phyloP scores from a whole-genome alignment of 2,888 invertebrate species.

The Brassicogethes aeneus region DNA sequence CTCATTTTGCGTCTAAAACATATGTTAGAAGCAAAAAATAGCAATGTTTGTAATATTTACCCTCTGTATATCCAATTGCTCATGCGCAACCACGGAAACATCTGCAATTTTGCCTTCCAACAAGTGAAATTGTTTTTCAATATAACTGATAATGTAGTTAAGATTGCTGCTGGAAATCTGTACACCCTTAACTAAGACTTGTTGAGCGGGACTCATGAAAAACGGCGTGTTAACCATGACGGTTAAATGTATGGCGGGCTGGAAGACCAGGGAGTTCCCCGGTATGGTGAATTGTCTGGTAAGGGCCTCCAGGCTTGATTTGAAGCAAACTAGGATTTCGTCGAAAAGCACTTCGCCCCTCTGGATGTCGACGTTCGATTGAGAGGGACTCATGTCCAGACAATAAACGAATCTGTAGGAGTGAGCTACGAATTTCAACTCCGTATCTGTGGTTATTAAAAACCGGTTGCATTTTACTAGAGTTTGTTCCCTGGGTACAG shows the following conservation, averaged over 20 bases:
- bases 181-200: slow-evolving; percentile 64
- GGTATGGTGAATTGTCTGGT: slow-evolving; percentile 58
- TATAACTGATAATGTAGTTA: slow-evolving; percentile 46
- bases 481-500: slow-evolving; percentile 47
- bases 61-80: slow-evolving; percentile 44
- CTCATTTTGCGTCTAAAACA: slow-evolving; percentile 44
- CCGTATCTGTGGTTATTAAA: slow-evolving; percentile 48
- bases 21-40: background rate
- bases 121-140: slow-evolving; percentile 49
- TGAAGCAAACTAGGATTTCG: slow-evolving; percentile 49
- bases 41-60: slow-evolving; percentile 21
- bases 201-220: slow-evolving; percentile 59
- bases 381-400: slow-evolving; percentile 69
- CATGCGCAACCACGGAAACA: slow-evolving; percentile 46
- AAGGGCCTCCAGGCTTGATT: slow-evolving; percentile 47
- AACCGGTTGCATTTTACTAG: slow-evolving; percentile 41
- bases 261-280: slow-evolving; percentile 51
- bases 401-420: slow-evolving; percentile 65
- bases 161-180: slow-evolving; percentile 52
- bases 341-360: slow-evolving; percentile 53
- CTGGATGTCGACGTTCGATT: slow-evolving; percentile 58
- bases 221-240: slow-evolving; percentile 71
- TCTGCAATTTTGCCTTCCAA: slow-evolving; percentile 53
- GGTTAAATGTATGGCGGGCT: slow-evolving; percentile 62
- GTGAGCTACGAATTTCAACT: slow-evolving; percentile 59